phyloP scores from a whole-genome alignment of 2,113 vertebrate genomes.

The Xerus inauris region DNA sequence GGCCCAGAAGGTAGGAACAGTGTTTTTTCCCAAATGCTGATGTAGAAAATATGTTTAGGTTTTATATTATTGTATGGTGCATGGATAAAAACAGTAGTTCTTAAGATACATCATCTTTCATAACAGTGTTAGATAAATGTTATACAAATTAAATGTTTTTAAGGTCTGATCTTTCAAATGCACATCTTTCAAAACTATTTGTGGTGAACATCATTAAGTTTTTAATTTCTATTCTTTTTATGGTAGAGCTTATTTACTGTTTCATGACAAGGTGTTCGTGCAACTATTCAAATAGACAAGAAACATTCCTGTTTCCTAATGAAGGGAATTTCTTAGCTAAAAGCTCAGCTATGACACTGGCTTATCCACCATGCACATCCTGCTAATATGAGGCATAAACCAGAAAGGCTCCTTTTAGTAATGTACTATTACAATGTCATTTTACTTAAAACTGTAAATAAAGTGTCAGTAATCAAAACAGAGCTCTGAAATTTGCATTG shows the following conservation, averaged over 20 bases:
- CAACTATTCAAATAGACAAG: neutral
- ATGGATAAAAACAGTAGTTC: neutral
- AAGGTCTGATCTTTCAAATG: neutral
- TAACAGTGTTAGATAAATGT: neutral
- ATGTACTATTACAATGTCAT: neutral
- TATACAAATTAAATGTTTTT: neutral
- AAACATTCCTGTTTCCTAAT: neutral
- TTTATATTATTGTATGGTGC: neutral
- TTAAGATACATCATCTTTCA: neutral
- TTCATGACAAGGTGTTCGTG: neutral
- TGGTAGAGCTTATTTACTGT: neutral
- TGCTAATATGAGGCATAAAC: neutral
- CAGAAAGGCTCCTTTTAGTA: neutral
- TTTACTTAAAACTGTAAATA: conserved; percentile 14
- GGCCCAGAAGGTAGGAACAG: neutral
- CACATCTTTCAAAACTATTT: neutral
- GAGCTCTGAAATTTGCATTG: neutral
- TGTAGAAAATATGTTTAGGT: neutral
- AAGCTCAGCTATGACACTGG: neutral
- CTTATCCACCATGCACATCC: neutral
- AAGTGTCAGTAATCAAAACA: conserved; percentile 46
- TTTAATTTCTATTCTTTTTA: neutral
- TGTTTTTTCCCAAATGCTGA: neutral
- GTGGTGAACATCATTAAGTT: neutral
- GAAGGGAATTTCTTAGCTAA: neutral